These are phyloP conservation scores for Romanogobio albipinnatus DNA, from an alignment of 2,113 vertebrate genomes.

Conservation along the genomic window DNA sequence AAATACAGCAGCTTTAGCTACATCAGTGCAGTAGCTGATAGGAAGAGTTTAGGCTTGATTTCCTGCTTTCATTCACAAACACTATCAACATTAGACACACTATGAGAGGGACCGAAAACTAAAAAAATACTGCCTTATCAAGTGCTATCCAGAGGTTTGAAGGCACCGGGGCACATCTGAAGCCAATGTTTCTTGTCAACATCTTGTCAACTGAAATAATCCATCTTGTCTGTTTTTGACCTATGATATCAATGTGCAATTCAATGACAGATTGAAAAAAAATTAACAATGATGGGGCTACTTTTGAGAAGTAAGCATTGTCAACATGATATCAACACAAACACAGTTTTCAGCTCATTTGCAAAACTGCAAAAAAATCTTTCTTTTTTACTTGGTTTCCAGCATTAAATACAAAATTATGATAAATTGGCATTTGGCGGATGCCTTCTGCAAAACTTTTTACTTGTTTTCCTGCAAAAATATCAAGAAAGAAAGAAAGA, in stretches of 20 bases:
- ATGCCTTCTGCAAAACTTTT: too few relatives aligned
- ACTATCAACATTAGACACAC: neutral
- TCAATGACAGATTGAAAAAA: neutral
- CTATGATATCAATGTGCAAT: neutral
- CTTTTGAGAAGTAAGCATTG: neutral
- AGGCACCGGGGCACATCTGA: neutral
- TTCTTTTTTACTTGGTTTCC: neutral
- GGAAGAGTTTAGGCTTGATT: neutral
- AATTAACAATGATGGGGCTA: neutral
- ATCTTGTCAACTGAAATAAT: neutral
- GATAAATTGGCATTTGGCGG: too few relatives aligned
- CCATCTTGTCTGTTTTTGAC: neutral
- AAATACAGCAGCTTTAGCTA: neutral
- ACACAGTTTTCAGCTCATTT: neutral
- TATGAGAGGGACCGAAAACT: neutral
- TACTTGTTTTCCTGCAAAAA: too few relatives aligned
- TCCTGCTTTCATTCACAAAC: neutral
- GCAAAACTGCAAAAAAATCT: neutral
- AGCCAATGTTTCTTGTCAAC: neutral
- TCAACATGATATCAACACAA: neutral
- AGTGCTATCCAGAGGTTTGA: neutral
- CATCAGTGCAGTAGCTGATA: constrained; percentile 5
- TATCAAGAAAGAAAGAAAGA: too few relatives aligned
- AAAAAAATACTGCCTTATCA: neutral
- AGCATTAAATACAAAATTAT: neutral